A percentile compares a stretch with the other conserved stretches of the same genome.
phyloP scores from a whole-genome alignment of 2,113 vertebrate species.

The Anhinga rufa region DNA sequence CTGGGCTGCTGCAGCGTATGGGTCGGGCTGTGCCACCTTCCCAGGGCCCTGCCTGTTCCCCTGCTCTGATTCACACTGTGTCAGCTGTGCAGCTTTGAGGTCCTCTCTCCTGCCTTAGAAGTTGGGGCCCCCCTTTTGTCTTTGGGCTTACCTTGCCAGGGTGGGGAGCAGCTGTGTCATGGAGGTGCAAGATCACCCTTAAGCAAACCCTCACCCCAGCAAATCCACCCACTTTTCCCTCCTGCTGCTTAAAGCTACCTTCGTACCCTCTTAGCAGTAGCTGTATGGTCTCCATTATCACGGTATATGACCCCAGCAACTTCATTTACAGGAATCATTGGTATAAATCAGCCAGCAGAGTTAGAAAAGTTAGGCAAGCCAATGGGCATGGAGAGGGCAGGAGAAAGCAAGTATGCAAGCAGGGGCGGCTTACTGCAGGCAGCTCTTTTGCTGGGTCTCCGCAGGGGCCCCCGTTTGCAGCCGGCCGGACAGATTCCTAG shows the following conservation, averaged over 20 bases:
- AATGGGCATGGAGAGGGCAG: neutral
- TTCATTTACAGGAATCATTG: neutral
- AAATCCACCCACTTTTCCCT: neutral
- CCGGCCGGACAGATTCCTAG: neutral
- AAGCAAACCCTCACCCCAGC: neutral
- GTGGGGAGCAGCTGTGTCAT: neutral
- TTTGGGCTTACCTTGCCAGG: neutral
- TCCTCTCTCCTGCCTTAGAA: neutral
- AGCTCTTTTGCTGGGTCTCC: neutral
- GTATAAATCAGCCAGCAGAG: neutral
- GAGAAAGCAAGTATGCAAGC: neutral
- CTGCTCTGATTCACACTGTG: neutral
- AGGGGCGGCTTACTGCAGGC: neutral
- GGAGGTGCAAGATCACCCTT: neutral
- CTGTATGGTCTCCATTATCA: neutral
- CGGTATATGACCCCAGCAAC: neutral
- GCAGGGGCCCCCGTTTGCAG: neutral
- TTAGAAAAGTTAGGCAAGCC: neutral
- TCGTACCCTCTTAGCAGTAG: neutral
- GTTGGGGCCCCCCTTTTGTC: neutral
- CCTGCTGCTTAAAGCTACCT: neutral
- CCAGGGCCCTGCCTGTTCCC: neutral
- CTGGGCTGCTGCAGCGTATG: neutral
- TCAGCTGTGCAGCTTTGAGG: neutral
- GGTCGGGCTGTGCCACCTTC: neutral